Percentiles rank a stretch among this genome's conserved stretches.
Evolutionary conservation across 2,797 vertebrate species (phyloP).

Genomic region (Acanthornis magna): DNA sequence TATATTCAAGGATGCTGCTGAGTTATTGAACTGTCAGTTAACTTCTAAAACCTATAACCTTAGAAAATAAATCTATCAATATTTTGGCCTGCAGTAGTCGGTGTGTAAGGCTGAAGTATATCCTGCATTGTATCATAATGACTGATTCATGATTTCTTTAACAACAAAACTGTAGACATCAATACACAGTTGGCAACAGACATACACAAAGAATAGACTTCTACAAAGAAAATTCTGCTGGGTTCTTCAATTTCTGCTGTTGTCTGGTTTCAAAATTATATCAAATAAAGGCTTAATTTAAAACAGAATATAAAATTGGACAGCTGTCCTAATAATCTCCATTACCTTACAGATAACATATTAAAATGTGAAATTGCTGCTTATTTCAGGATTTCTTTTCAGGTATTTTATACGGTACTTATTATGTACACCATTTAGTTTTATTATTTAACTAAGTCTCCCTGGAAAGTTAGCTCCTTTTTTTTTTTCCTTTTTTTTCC

Average conservation of each 20-base stretch:
- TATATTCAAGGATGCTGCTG: not conserved
- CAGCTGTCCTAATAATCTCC: not conserved
- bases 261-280: not conserved
- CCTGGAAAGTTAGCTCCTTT: not conserved
- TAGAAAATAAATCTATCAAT: slow-evolving; percentile 6
- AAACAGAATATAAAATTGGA: not conserved
- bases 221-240: not conserved
- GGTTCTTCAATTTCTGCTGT: not conserved
- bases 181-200: not conserved
- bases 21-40: slow-evolving; percentile 32
- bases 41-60: not conserved
- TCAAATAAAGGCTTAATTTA: slow-evolving; percentile 4
- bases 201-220: not conserved
- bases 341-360: not conserved
- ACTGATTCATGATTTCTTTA: slow-evolving; percentile 9
- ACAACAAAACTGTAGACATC: not conserved
- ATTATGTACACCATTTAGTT: not conserved
- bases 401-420: not conserved
- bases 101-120: not conserved
- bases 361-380: not conserved
- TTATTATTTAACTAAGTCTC: not conserved
- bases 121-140: not conserved
- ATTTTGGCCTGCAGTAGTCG: not conserved
- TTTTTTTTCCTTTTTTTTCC: not conserved
- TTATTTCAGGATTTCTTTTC: not conserved